Base-by-base conservation (phyloP, 2,888 invertebrate species). In the Eudasyphora cyanicolor region DNA sequence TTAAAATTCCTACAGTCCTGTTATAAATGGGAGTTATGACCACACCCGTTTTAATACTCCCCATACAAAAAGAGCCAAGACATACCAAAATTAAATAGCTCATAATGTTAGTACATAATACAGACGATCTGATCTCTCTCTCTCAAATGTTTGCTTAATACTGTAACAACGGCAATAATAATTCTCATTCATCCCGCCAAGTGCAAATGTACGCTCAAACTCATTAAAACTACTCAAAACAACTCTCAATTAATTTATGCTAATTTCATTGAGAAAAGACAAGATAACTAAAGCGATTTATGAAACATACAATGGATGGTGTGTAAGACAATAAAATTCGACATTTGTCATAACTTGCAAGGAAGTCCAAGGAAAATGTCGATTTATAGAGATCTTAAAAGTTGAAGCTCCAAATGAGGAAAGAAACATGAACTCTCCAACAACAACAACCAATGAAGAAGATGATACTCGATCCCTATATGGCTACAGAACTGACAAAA, bases 181-280 rank as follows among this genome's bases (percentile, higher is more conserved):
- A n/a, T n/a, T n/a, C n/a, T n/a, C n/a, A n/a, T n/a, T n/a, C n/a
- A n/a, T n/a, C n/a, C n/a, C n/a, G n/a, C n/a, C n/a, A n/a, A n/a
- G n/a, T n/a, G n/a, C n/a, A n/a, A n/a, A n/a, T n/a, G n/a, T n/a
- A n/a, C n/a, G n/a, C 8, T 12, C 38, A 38, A 21, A 38, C 17
- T 35, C 35, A 64, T 64, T 64, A 35, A 35, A 19, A 19, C 21
- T 10, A 45, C 45, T 14, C 45, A n/a, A 45, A 45, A 19, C 35
- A 17, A 38, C 64, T 14, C 32, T 35, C 62, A 64, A 64, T 64
- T 64, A 42, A 67, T 67, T 42, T 67, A 42, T 42, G 67, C 38
- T 21, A 67, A 67, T 42, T 24, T 67, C 27, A 27, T 42, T 64
- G 19, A 24, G 3, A 7, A 57, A 27, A 57, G 45, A 24, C 21